phyloP scores from a whole-genome alignment of 2,797 vertebrate species.

The Setipinna tenuifilis region DNA sequence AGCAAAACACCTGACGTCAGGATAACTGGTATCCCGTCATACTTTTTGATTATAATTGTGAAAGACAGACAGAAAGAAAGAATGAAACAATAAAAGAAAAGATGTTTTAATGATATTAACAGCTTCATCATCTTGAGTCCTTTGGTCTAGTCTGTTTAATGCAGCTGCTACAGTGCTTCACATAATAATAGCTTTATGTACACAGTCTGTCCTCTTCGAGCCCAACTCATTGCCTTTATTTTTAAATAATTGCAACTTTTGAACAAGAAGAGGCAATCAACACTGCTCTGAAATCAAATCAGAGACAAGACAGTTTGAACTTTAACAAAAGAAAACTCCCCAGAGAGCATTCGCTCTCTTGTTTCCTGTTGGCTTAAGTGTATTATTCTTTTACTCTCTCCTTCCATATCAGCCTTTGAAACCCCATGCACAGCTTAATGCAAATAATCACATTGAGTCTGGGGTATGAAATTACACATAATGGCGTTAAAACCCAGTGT shows the following conservation, averaged over 20 bases:
- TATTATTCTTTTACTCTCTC: not conserved
- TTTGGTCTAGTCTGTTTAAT: not conserved
- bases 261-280: not conserved
- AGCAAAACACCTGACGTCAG: too few relatives aligned
- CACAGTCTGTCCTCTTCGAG: not conserved
- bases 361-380: not conserved
- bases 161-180: not conserved
- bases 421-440: not conserved
- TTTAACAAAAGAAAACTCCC: not conserved
- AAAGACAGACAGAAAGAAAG: not conserved
- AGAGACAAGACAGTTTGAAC: not conserved
- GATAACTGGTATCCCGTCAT: too few relatives aligned
- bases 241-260: not conserved
- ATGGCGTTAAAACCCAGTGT: not conserved
- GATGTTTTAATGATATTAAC: not conserved
- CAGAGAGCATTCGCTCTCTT: not conserved
- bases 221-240: not conserved
- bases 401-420: not conserved
- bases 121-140: not conserved
- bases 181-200: not conserved
- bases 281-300: not conserved
- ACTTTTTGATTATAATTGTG: not conserved
- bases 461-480: conserved; percentile 5
- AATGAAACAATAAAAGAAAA: not conserved
- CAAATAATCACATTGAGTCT: not conserved